A percentile compares a stretch with the other conserved stretches of the same genome.
phyloP scores from a whole-genome alignment of 2,888 invertebrate species.

The Meteorus cinctellus region DNA sequence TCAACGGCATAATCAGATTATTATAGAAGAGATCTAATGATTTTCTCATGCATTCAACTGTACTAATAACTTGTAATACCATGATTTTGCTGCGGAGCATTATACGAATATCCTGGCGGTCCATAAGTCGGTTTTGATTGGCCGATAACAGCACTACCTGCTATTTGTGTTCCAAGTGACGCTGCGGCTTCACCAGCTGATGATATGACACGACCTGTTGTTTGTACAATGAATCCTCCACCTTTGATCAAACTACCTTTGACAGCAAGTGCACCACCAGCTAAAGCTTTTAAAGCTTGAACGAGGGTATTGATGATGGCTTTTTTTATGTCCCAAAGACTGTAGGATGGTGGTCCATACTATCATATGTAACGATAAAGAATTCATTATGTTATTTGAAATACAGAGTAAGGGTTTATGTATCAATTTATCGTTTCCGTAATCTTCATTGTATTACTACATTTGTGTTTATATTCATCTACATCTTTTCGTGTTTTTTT shows the following conservation, averaged over 20 bases:
- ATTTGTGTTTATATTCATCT: too few relatives aligned
- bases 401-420: neutral
- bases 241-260: constrained; percentile 92
- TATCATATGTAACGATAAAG: constrained; percentile 35
- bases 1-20: constrained; percentile 37
- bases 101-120: constrained; percentile 57
- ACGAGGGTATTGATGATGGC: constrained; percentile 87
- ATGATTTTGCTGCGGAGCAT: constrained; percentile 49
- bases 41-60: neutral
- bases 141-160: constrained; percentile 82
- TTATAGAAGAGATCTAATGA: neutral
- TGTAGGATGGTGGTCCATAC: constrained; percentile 73
- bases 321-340: constrained; percentile 86
- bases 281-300: constrained; percentile 91
- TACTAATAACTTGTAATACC: constrained; percentile 3
- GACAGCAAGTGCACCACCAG: constrained; percentile 90
- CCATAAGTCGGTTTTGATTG: constrained; percentile 66
- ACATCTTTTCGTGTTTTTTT: too few relatives aligned
- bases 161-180: constrained; percentile 86
- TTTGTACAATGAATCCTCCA: constrained; percentile 81
- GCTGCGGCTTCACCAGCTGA: constrained; percentile 87
- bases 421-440: too few relatives aligned
- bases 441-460: too few relatives aligned
- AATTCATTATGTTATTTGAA: neutral
- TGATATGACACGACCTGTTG: constrained; percentile 81